Conservation (phyloP, 2,888 invertebrate species). For the Cryptocephalus primarius region DNA sequence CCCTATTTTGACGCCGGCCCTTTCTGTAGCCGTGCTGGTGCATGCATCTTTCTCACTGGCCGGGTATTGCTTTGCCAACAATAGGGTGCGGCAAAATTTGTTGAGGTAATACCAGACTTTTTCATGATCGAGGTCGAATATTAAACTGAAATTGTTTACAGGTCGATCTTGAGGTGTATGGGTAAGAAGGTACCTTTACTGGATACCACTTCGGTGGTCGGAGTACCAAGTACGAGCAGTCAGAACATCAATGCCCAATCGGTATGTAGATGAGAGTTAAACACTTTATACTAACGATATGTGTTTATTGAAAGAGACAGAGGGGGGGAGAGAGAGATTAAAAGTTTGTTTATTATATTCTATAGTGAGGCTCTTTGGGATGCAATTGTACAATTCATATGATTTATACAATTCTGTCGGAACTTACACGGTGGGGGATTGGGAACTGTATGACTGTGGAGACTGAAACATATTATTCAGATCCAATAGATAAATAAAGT, state of each 20-base stretch:
- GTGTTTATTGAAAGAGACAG: too few relatives aligned
- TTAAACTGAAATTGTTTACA: slow-evolving; percentile 26
- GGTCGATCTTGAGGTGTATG: slow-evolving; percentile 61
- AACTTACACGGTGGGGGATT: too few relatives aligned
- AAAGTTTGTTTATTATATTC: too few relatives aligned
- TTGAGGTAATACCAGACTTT: slow-evolving; percentile 34
- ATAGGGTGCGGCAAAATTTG: slow-evolving; percentile 69
- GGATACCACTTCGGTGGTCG: slow-evolving; percentile 59
- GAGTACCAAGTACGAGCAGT: slow-evolving; percentile 57
- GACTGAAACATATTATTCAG: too few relatives aligned
- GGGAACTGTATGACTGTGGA: too few relatives aligned
- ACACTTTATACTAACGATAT: too few relatives aligned
- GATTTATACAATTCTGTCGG: too few relatives aligned
- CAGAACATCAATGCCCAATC: slow-evolving; percentile 60
- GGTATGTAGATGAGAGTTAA: slow-evolving; percentile 30
- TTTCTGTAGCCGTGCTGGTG: slow-evolving; percentile 64
- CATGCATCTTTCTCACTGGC: slow-evolving; percentile 77
- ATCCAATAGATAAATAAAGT: too few relatives aligned
- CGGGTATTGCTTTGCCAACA: slow-evolving; percentile 80
- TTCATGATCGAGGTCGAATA: background rate
- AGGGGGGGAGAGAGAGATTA: too few relatives aligned
- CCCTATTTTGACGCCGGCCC: slow-evolving; percentile 61
- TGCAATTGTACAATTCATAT: too few relatives aligned
- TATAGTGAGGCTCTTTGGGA: too few relatives aligned
- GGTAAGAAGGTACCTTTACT: slow-evolving; percentile 73